Percentiles rank a stretch among this genome's conserved stretches.
phyloP scores from a whole-genome alignment of 2,888 invertebrate genomes.

The Caenorhabditis sp. region DNA sequence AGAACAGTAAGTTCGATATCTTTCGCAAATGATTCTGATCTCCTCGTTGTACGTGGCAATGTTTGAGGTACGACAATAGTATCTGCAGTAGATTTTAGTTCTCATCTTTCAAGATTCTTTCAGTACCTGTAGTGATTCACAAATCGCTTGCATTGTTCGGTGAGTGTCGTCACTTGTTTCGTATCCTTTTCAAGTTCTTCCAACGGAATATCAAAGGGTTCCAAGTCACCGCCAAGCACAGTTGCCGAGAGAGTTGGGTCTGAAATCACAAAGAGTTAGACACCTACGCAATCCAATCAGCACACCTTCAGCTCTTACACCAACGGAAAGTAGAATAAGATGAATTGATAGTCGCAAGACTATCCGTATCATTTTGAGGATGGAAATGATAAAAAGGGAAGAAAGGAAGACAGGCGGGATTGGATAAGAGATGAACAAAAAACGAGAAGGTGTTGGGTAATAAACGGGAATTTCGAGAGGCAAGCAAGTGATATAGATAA shows the following conservation, averaged over 20 bases:
- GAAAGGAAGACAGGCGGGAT: slow-evolving; percentile 13
- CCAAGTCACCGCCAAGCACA: slow-evolving; percentile 61
- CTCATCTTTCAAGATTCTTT: not conserved
- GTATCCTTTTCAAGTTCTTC: slow-evolving; percentile 71
- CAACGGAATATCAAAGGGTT: slow-evolving; percentile 71
- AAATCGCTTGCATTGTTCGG: slow-evolving; percentile 72
- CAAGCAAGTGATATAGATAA: not conserved
- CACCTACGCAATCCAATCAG: not conserved
- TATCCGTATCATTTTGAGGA: slow-evolving; percentile 9
- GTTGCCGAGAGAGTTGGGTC: slow-evolving; percentile 50
- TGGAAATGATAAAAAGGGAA: slow-evolving; percentile 3
- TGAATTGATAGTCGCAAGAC: not conserved
- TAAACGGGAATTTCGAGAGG: slow-evolving; percentile 22
- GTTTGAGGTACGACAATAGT: slow-evolving; percentile 73
- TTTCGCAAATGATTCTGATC: slow-evolving; percentile 74
- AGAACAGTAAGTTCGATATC: slow-evolving; percentile 72
- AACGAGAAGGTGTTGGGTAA: slow-evolving; percentile 28
- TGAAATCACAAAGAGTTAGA: slow-evolving; percentile 3
- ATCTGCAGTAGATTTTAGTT: slow-evolving; percentile 44
- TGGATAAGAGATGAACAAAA: slow-evolving; percentile 12
- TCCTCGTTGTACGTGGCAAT: slow-evolving; percentile 75
- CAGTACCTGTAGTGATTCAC: slow-evolving; percentile 67
- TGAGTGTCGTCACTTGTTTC: slow-evolving; percentile 69
- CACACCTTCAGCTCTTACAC: not conserved
- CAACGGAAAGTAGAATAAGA: not conserved